Base-by-base conservation (phyloP, 2,888 invertebrate genomes). In the Theodoxus fluviatilis region DNA sequence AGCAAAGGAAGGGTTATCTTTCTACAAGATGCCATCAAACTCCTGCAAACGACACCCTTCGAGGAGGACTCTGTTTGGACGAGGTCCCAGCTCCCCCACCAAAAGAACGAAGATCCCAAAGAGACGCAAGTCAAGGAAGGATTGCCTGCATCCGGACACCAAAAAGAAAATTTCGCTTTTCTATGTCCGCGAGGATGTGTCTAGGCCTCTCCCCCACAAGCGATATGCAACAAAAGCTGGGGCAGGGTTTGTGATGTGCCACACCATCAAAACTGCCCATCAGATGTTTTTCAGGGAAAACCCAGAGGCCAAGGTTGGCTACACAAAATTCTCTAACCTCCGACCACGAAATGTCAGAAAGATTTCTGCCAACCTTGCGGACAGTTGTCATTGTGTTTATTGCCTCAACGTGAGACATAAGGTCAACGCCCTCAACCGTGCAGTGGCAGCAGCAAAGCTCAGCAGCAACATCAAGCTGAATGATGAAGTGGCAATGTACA, bases 351-450 rank as follows among this genome's bases (percentile, higher is more conserved):
- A 38, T 25, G 65, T 65, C 7, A 40, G 65, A 3, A 40, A 43
- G 18, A 9, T 65, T 1, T 28, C 33, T 7, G n/a, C 40, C 2
- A 25, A 25, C 2, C 18, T 9, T 15, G 6, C 38, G 7, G 65
- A 65, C 25, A 65, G 43, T 25, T 65, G 40, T 40, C 25, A 22
- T 2, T 65, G 65, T 15, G n/a, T 38, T n/a, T 65, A 65, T 28
- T 65, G 65, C 40, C 25, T 65, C n/a, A 65, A 65, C 28, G 43
- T 65, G 22, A n/a, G 28, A 4, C 43, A 22, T 9, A 65, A 65
- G 25, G n/a, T 40, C 2, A 25, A 40, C 2, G 38, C 28, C 38
- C 38, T 65, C 38, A 65, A 65, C 43, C 2, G 25, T 2, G 22
- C 15, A 31, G 9, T 28, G 3, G 57, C 57, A 15, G 57, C 57